Conservation (phyloP, 35 echinoderm and acorn worm genomes). For the Stichopus chloronotus region DNA sequence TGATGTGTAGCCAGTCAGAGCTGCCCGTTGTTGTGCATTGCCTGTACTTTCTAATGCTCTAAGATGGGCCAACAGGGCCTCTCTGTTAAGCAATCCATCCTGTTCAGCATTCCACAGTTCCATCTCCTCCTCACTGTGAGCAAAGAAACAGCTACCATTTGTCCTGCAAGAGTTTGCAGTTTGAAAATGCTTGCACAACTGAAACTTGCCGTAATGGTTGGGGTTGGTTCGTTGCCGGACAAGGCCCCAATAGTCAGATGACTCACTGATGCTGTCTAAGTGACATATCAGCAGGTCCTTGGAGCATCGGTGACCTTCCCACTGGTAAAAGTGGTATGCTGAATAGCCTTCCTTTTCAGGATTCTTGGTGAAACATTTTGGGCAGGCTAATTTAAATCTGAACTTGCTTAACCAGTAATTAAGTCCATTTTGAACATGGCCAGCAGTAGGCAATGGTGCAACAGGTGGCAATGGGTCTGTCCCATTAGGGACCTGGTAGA, state of each 20-base stretch:
- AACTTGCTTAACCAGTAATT: background rate
- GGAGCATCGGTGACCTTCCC: background rate
- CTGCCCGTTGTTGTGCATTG: background rate
- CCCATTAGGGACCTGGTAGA: background rate
- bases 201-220: slow-evolving; percentile 57
- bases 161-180: background rate
- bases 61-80: background rate
- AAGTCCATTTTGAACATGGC: background rate
- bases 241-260: background rate
- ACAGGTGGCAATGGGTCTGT: background rate
- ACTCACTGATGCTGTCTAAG: background rate
- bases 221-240: slow-evolving; percentile 3
- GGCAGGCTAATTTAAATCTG: background rate
- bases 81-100: background rate
- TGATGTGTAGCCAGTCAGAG: background rate
- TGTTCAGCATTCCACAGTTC: background rate
- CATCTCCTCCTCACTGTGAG: slow-evolving; percentile 19
- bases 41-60: too few species aligned
- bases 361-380: background rate
- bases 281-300: slow-evolving; percentile 14
- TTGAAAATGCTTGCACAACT: slow-evolving; percentile 3
- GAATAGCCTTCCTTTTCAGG: background rate
- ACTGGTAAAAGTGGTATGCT: slow-evolving; percentile 8
- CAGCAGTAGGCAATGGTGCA: background rate
- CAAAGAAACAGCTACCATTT: background rate